Evolutionary conservation across 2,113 vertebrate genomes (phyloP).

Genomic region (Nettapus auritus): DNA sequence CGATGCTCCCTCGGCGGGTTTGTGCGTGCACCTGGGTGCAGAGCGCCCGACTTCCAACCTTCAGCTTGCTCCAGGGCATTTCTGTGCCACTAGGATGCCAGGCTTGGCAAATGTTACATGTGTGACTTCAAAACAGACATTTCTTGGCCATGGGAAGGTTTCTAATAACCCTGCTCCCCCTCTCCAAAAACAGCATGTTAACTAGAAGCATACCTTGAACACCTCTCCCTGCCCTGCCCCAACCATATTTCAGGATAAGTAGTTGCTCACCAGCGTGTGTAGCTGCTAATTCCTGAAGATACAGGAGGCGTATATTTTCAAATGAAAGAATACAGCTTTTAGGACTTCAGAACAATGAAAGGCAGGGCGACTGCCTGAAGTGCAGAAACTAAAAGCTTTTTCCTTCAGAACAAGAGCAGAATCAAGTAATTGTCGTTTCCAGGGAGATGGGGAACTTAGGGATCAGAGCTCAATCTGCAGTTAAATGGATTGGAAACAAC

Average conservation of each 20-base stretch:
- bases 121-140: neutral
- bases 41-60: neutral
- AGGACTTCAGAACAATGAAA: constrained; percentile 64
- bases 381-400: constrained; percentile 78
- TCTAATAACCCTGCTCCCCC: neutral
- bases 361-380: constrained; percentile 53
- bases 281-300: constrained; percentile 40
- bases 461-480: constrained; percentile 80
- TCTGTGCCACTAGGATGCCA: neutral
- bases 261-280: neutral
- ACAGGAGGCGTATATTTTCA: constrained; percentile 39
- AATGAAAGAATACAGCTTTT: constrained; percentile 36
- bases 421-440: constrained; percentile 77
- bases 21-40: rapidly evolving
- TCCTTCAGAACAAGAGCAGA: constrained; percentile 70
- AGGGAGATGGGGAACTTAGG: constrained; percentile 77
- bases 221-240: constrained; percentile 1
- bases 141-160: neutral
- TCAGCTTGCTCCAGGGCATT: neutral
- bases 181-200: neutral
- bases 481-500: constrained; percentile 83
- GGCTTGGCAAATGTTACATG: neutral
- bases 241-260: neutral
- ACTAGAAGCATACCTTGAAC: neutral
- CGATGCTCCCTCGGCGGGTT: neutral